phyloP scores from a whole-genome alignment of 2,888 invertebrate species.

The Tipula helvola region DNA sequence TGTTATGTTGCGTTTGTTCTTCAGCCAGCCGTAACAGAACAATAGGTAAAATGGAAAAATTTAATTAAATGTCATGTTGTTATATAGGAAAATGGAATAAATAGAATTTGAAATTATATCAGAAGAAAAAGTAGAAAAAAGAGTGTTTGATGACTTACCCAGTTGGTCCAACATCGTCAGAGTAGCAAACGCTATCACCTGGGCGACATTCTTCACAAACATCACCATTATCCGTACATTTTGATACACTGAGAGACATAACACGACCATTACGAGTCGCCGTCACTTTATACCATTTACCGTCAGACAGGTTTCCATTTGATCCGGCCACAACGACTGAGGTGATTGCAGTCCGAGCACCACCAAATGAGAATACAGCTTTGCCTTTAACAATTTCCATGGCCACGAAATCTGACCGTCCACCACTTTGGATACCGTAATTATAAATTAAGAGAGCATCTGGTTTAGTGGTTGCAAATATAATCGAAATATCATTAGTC shows the following conservation, averaged over 20 bases:
- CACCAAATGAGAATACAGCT: conserved; percentile 81
- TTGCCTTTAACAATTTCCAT: conserved; percentile 75
- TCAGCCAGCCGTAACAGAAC: not conserved
- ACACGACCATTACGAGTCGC: conserved; percentile 84
- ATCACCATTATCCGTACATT: conserved; percentile 77
- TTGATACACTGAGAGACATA: conserved; percentile 68
- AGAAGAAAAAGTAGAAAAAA: not conserved
- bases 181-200: conserved; percentile 69
- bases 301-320: conserved; percentile 58
- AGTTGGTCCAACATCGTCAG: conserved; percentile 74
- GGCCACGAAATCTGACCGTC: conserved; percentile 84
- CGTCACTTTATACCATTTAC: conserved; percentile 83
- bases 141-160: conserved; percentile 48
- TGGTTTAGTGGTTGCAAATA: conserved; percentile 79
- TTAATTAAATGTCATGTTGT: not conserved
- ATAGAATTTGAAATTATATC: not conserved
- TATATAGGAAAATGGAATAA: not conserved
- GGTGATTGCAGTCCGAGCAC: conserved; percentile 76
- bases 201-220: conserved; percentile 75
- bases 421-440: conserved; percentile 76
- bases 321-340: conserved; percentile 55
- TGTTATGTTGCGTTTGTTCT: not conserved
- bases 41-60: not conserved
- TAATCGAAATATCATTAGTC: conserved; percentile 82
- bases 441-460: conserved; percentile 84